Evolutionary conservation across 2,888 invertebrate genomes (phyloP).

Genomic region (Dynastes maya): DNA sequence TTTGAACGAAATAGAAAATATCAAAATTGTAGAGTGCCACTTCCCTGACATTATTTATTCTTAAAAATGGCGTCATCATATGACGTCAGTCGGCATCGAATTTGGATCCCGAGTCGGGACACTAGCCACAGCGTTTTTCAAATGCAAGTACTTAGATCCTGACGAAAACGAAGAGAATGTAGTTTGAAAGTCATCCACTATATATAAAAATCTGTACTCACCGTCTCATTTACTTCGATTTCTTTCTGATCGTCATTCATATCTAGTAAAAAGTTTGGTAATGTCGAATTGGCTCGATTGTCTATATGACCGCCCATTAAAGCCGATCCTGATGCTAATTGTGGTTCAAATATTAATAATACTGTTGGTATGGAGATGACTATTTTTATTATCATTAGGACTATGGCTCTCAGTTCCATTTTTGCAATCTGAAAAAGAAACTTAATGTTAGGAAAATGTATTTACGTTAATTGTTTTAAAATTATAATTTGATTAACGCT

Average conservation of each 20-base stretch:
- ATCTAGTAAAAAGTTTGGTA: conserved; percentile 47
- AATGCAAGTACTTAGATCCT: too few species aligned
- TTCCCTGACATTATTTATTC: too few species aligned
- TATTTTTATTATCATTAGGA: conserved; percentile 67
- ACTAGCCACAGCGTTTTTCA: too few species aligned
- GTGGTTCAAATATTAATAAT: conserved; percentile 58
- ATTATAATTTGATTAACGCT: too few species aligned
- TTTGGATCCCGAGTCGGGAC: too few species aligned
- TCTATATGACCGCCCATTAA: conserved; percentile 65
- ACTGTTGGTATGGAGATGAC: conserved; percentile 66
- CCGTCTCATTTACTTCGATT: conserved; percentile 8
- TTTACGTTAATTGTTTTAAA: not conserved
- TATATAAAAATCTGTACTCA: conserved; percentile 4
- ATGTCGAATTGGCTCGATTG: conserved; percentile 56
- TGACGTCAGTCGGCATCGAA: too few species aligned
- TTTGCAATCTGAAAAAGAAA: conserved; percentile 52
- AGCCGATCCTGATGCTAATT: conserved; percentile 59
- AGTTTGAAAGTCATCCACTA: too few species aligned
- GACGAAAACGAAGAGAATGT: too few species aligned
- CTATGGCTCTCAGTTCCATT: conserved; percentile 67
- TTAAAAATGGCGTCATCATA: too few species aligned
- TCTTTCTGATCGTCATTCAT: conserved; percentile 16
- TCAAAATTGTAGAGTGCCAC: too few species aligned
- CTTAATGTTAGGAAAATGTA: not conserved
- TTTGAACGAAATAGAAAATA: too few species aligned